These are phyloP conservation scores for Pseudococcus jackbeardsleyi DNA, from an alignment of 2,888 invertebrate species.

Conservation along the genomic window DNA sequence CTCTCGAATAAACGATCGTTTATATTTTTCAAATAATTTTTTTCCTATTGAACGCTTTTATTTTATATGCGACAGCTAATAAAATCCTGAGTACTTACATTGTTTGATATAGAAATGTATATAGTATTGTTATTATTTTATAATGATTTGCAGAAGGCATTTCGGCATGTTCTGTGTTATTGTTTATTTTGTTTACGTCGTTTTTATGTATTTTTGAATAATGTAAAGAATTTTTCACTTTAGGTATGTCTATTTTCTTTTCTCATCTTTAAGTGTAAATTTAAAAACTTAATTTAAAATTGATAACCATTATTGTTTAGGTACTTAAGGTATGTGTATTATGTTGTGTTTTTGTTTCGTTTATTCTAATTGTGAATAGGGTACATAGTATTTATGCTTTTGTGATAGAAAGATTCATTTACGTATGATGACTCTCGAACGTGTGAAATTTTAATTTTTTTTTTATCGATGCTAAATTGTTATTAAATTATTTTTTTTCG, in stretches of 20 bases:
- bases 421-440: neutral
- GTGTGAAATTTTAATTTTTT: constrained; percentile 32
- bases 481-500: constrained; percentile 25
- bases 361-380: neutral
- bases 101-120: neutral
- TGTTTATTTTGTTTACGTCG: neutral
- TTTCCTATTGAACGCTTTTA: constrained; percentile 11
- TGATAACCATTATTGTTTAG: constrained; percentile 11
- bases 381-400: constrained; percentile 2
- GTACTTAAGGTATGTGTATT: constrained; percentile 17
- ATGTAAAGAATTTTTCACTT: neutral
- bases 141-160: neutral
- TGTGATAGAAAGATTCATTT: constrained; percentile 7
- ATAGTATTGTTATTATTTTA: neutral
- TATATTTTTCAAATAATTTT: neutral
- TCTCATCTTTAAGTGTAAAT: constrained; percentile 9
- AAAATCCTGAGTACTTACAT: constrained; percentile 13
- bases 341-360: neutral
- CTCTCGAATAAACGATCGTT: neutral
- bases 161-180: neutral
- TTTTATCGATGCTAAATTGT: constrained; percentile 24
- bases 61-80: neutral
- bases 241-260: neutral
- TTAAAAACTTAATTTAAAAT: neutral
- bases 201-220: constrained; percentile 25